phyloP scores from a whole-genome alignment of 2,888 invertebrate species.

The Lithosia quadra region DNA sequence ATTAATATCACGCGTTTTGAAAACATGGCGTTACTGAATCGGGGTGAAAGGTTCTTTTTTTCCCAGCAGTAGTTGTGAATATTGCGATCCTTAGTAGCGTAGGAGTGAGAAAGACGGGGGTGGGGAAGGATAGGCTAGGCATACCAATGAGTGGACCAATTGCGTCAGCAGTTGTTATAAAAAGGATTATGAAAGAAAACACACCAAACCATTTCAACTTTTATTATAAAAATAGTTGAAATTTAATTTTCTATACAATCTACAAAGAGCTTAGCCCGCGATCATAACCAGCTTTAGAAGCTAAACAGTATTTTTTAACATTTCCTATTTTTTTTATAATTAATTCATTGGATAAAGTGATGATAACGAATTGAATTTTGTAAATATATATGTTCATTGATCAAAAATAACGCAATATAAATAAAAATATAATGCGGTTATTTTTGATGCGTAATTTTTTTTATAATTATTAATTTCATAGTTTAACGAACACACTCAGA shows the following conservation, averaged over 20 bases:
- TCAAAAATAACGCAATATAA: neutral
- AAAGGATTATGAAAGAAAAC: neutral
- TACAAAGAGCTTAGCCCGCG: conserved; percentile 77
- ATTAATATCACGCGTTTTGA: too few relatives aligned
- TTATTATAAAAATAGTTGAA: conserved; percentile 85
- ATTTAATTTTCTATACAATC: conserved; percentile 72
- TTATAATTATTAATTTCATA: neutral
- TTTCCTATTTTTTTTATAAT: conserved; percentile 9
- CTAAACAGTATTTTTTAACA: conserved; percentile 54
- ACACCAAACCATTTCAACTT: conserved; percentile 51
- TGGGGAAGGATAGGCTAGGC: too few relatives aligned
- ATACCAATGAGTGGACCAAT: too few relatives aligned
- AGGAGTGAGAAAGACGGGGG: too few relatives aligned
- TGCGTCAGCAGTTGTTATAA: too few relatives aligned
- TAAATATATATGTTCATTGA: neutral
- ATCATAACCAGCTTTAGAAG: conserved; percentile 79
- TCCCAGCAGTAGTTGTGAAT: too few relatives aligned
- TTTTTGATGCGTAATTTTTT: neutral
- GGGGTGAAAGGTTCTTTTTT: too few relatives aligned
- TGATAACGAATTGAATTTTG: neutral
- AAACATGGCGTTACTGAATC: too few relatives aligned
- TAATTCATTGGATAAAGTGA: conserved; percentile 3
- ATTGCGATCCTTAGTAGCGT: too few relatives aligned
- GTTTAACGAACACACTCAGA: neutral
- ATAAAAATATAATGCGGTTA: neutral